Base-by-base conservation (phyloP, 2,113 vertebrate genomes). In the Ctenodactylus gundi region DNA sequence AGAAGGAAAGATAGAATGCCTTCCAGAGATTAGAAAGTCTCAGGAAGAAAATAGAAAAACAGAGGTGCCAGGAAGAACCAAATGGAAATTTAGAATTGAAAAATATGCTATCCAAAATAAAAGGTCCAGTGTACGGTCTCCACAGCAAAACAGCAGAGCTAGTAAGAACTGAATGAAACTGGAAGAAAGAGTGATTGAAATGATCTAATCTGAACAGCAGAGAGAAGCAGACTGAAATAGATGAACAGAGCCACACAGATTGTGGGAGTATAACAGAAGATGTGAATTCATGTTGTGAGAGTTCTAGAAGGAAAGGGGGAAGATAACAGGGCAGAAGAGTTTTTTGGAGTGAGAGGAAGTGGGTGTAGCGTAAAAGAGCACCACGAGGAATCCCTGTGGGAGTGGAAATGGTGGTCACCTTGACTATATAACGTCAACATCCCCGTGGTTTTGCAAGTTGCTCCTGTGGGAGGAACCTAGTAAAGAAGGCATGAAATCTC, bases 341-440 rank as follows among this genome's bases (percentile, higher is more conserved):
- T 25, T 4, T 76, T 67, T 7, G 7, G 11, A 34, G 15, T 3
- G 14, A 62, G 49, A 44, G 13, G n/a, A 31, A 10, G n/a, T 12
- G 55, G 72, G 25, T 12, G 57, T 41, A 39, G 2, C 14, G 0
- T 2, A 9, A 8, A 34, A 44, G 15, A 12, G 11, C 68, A 53
- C 2, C 12, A 0, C 0, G 39, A 44, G 46, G 67, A 25, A 2
- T 1, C 84, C 17, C 34, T 14, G 21, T 13, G 8, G 31, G 10
- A 36, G 39, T 41, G 41, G 4, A 2, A 11, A 0, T 12, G 36
- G 31, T 7, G 17, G n/a, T 6, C 7, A 0, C 41, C 67, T 44
- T 46, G 76, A 36, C 31, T 39, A 14, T 36, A 0, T 1, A 0
- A 6, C 25, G 1, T n/a, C 62, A 27, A 0, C 14, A 41, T 58